Conservation (phyloP, 2,888 invertebrate genomes). For the Ornithoptera alexandrae region DNA sequence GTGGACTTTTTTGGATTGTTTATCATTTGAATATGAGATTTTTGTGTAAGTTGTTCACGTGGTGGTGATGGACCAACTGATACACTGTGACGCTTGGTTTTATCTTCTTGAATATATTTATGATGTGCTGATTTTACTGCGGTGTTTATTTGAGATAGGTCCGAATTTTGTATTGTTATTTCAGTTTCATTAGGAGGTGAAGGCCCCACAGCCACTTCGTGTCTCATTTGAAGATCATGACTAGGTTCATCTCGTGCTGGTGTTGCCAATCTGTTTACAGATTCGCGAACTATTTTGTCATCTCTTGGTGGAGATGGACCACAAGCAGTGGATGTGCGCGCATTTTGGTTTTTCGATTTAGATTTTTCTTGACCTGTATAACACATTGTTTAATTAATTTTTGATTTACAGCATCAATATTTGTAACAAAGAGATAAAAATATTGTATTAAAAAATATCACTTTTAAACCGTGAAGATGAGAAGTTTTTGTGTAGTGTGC, state of each 20-base stretch:
- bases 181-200: slow-evolving; percentile 62
- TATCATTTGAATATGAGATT: slow-evolving; percentile 28
- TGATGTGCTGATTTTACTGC: neutral
- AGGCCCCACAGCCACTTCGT: slow-evolving; percentile 68
- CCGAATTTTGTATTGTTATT: slow-evolving; percentile 32
- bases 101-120: slow-evolving; percentile 35
- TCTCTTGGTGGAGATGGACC: slow-evolving; percentile 82
- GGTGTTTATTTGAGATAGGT: slow-evolving; percentile 36
- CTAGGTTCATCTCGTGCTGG: slow-evolving; percentile 67
- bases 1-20: slow-evolving; percentile 62
- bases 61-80: slow-evolving; percentile 67
- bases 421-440: too few relatives aligned
- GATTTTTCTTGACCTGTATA: slow-evolving; percentile 42
- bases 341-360: slow-evolving; percentile 54
- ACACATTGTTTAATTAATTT: too few relatives aligned
- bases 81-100: slow-evolving; percentile 51
- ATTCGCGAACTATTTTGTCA: slow-evolving; percentile 40
- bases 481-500: too few relatives aligned
- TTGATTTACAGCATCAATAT: too few relatives aligned
- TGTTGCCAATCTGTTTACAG: slow-evolving; percentile 55
- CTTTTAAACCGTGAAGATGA: too few relatives aligned
- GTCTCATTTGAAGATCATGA: slow-evolving; percentile 41
- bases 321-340: slow-evolving; percentile 79
- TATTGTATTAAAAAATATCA: too few relatives aligned
- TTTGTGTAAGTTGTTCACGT: slow-evolving; percentile 43